Conservation (phyloP, 2,113 vertebrate species). For the Gallinago undulata region DNA sequence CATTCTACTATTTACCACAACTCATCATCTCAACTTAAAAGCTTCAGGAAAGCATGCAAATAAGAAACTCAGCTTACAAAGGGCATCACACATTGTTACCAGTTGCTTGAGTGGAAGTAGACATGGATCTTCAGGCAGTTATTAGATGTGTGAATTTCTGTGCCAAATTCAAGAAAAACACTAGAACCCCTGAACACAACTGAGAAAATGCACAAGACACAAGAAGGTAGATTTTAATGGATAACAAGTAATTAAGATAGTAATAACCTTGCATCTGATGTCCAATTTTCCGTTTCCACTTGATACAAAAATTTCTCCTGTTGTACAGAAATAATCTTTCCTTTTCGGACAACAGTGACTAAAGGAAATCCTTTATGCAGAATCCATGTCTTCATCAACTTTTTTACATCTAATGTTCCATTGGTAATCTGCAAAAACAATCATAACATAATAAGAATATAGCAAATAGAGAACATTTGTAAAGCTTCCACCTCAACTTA, state of each 20-base stretch:
- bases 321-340: slow-evolving; percentile 76
- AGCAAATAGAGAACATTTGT: background rate
- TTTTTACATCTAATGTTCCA: slow-evolving; percentile 79
- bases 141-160: background rate
- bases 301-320: slow-evolving; percentile 86
- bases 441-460: background rate
- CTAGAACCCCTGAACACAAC: background rate
- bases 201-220: background rate
- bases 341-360: slow-evolving; percentile 83
- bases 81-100: background rate
- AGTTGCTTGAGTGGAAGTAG: background rate
- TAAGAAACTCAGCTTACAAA: background rate
- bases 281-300: slow-evolving; percentile 73
- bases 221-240: background rate
- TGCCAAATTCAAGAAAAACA: background rate
- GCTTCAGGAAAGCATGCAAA: background rate
- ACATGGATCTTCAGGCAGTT: background rate
- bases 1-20: background rate
- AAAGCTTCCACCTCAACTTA: background rate
- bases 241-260: background rate
- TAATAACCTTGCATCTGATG: slow-evolving; percentile 73
- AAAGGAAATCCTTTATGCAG: slow-evolving; percentile 93
- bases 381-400: slow-evolving; percentile 94
- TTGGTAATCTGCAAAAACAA: slow-evolving; percentile 73
- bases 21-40: background rate